These are phyloP conservation scores for Rhegmatorhina hoffmannsi DNA, from an alignment of 2,113 vertebrate species.

Conservation along the genomic window DNA sequence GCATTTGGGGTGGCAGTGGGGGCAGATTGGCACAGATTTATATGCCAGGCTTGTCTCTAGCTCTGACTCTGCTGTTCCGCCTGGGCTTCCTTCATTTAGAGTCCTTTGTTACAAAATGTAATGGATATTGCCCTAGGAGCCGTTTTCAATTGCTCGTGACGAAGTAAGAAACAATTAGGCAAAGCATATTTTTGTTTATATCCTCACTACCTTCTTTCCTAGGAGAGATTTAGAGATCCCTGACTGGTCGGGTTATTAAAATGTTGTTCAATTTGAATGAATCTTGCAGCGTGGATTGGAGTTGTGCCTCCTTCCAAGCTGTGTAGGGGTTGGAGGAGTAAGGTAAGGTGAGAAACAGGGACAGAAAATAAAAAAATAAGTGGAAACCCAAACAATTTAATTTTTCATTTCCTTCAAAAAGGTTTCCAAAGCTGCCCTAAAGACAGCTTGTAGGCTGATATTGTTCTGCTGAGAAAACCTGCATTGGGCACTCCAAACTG, in stretches of 20 bases:
- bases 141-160: constrained; percentile 59
- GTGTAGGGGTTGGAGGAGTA: neutral
- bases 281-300: neutral
- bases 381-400: neutral
- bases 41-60: constrained; percentile 29
- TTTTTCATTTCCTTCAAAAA: neutral
- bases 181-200: constrained; percentile 73
- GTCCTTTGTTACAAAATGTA: constrained; percentile 54
- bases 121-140: constrained; percentile 66
- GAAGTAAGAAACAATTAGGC: constrained; percentile 61
- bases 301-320: neutral
- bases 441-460: neutral
- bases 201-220: constrained; percentile 42
- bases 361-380: neutral
- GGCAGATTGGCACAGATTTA: constrained; percentile 49
- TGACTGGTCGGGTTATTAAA: constrained; percentile 14
- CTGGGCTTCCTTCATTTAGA: constrained; percentile 53
- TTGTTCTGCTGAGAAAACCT: neutral
- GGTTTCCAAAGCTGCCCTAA: neutral
- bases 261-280: neutral
- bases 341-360: neutral
- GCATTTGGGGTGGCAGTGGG: neutral
- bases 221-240: constrained; percentile 55
- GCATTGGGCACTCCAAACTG: neutral
- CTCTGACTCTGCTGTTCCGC: constrained; percentile 31